Conservation (phyloP, 2,113 vertebrate species). For the Saccopteryx leptura region DNA sequence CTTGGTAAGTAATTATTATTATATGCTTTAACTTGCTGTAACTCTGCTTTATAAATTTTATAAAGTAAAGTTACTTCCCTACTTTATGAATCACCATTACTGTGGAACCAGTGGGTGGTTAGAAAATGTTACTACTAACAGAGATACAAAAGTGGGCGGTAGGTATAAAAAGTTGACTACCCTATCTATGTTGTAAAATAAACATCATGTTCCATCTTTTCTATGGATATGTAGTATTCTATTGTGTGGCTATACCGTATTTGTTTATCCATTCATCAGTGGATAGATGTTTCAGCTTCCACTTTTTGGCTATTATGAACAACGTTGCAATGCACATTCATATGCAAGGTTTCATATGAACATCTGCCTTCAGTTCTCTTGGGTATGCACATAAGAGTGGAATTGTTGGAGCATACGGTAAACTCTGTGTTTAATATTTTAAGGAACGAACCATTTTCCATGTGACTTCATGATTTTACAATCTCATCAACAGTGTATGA, state of each 20-base stretch:
- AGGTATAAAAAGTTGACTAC: too few relatives aligned
- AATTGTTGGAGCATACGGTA: neutral
- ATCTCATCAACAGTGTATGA: neutral
- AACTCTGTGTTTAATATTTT: neutral
- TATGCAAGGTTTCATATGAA: neutral
- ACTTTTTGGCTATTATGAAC: neutral
- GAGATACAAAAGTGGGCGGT: too few relatives aligned
- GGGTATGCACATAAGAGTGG: neutral
- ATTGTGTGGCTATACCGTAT: neutral
- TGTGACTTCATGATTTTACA: neutral
- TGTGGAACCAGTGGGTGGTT: too few relatives aligned
- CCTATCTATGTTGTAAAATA: neutral
- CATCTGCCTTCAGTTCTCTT: neutral
- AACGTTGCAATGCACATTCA: neutral
- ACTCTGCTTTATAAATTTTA: too few relatives aligned
- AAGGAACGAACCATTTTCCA: neutral
- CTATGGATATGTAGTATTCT: neutral
- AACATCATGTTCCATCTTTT: neutral
- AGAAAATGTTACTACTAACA: too few relatives aligned
- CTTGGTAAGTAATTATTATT: too few relatives aligned
- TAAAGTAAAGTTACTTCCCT: too few relatives aligned
- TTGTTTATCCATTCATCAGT: neutral
- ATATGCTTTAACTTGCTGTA: too few relatives aligned
- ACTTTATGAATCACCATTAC: too few relatives aligned
- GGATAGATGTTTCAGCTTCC: neutral